Evolutionary conservation across 2,888 invertebrate species (phyloP).

Genomic region (Tipula confusa): DNA sequence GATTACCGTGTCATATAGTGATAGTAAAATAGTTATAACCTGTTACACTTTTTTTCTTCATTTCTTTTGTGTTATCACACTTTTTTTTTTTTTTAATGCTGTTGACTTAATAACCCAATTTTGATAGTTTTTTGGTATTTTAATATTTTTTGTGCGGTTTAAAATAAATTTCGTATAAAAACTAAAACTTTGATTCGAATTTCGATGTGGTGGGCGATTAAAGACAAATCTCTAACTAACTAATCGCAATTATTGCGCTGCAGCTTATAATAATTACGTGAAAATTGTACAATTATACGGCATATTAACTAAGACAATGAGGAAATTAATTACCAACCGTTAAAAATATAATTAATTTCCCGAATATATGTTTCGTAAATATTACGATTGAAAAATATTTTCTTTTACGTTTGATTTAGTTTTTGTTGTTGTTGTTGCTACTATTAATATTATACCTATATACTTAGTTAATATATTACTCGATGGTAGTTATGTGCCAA

Average conservation of each 20-base stretch:
- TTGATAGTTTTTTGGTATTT: background rate
- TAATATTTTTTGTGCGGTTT: background rate
- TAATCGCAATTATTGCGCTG: background rate
- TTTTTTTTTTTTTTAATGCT: background rate
- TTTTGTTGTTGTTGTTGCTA: background rate
- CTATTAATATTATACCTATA: background rate
- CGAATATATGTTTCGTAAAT: background rate
- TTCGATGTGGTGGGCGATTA: background rate
- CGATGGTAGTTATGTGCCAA: background rate
- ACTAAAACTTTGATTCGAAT: background rate
- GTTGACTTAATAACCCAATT: conserved; percentile 7
- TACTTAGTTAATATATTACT: too few species aligned
- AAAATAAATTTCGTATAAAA: background rate
- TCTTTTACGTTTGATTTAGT: background rate
- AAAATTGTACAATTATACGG: background rate
- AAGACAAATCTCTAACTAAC: background rate
- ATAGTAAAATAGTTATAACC: background rate
- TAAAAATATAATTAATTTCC: background rate
- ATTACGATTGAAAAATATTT: background rate
- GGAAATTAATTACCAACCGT: background rate
- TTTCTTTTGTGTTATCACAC: background rate
- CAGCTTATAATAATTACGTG: background rate
- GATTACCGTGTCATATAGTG: background rate
- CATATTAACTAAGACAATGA: background rate
- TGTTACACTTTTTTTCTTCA: background rate